A percentile compares a stretch with the other conserved stretches of the same genome.
Evolutionary conservation across 1,140 invertebrate species (phyloP).

Genomic region (Zaprionus kolodkinae): DNA sequence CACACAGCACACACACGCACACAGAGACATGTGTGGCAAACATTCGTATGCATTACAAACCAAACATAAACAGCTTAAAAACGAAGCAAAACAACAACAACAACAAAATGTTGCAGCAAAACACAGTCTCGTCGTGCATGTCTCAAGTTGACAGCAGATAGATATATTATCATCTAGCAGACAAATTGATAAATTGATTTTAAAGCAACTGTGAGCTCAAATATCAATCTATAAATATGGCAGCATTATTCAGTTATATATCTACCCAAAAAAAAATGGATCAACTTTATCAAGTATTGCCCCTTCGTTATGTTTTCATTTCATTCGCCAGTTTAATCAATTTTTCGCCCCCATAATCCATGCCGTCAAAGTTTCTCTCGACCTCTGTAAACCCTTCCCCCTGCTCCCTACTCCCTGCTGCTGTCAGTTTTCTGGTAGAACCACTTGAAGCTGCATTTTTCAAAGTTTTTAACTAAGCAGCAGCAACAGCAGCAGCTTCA

Average conservation of each 20-base stretch:
- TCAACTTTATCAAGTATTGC: not conserved
- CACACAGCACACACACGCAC: not conserved
- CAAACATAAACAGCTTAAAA: constrained; percentile 73
- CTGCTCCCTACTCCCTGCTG: not conserved
- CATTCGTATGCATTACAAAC: constrained; percentile 58
- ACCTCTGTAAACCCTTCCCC: constrained; percentile 4
- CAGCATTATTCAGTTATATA: not conserved
- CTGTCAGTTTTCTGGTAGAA: constrained; percentile 34
- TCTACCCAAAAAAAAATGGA: not conserved
- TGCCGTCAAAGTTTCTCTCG: constrained; percentile 29
- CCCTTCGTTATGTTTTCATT: not conserved
- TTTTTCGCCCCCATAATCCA: constrained; percentile 32
- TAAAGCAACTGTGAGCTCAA: not conserved
- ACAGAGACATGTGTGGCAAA: constrained; percentile 17
- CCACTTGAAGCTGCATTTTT: constrained; percentile 56
- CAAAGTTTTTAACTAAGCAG: constrained; percentile 67
- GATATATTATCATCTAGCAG: not conserved
- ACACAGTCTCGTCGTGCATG: not conserved
- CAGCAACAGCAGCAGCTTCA: not conserved
- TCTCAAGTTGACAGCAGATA: constrained; percentile 11
- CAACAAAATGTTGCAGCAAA: constrained; percentile 10
- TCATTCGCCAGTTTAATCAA: constrained; percentile 15
- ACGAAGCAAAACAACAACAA: constrained; percentile 30
- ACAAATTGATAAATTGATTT: constrained; percentile 25
- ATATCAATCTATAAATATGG: not conserved